Base-by-base conservation (phyloP, 2,888 invertebrate species). In the Poecilobothrus nobilitatus region DNA sequence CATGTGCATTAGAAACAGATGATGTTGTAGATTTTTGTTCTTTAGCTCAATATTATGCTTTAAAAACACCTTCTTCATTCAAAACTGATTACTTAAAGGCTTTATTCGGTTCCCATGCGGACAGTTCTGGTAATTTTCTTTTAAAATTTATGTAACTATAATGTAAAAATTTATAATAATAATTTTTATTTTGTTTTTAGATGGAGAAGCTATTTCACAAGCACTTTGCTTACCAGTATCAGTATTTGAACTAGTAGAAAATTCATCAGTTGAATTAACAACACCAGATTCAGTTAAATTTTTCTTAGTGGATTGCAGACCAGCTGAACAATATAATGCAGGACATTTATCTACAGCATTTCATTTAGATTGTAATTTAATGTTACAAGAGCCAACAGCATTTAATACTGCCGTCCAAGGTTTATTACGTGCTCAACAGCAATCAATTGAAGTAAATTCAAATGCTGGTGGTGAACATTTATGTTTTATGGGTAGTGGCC, bases 21-120 rank as follows among this genome's bases (percentile, higher is more conserved):
- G 99, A 99, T 84, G 94, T 98, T 12, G 89, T 92, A 9, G 99
- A 99, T 81, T 97, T 99, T 81, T 96, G 97, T 83, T 92, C 95
- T 5, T 84, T 99, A 73, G 95, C 97, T n/a, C 92, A 95, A 80
- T 96, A 96, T 83, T 97, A 98, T 83, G 91, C 94, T 20, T 83
- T 92, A 71, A 93, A 93, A 83, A 98, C 98, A 10, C 97, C 97
- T 2, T 87, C 89, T 71, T 95, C 96, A 34, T 97, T 97, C 79
- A 88, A 94, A 78, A 91, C 91, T 76, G 97, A 91, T 80, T 86
- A 91, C 22, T 80, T 89, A 74, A 88, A 89, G 76, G 86, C 86
- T 18, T 79, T 89, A 61, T 90, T 86, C 76, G 87, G 86, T 65
- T 81, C 81, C 63, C 84, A 83, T 75, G 86, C 74, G 27, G 85